A percentile compares a stretch with the other conserved stretches of the same genome.
Conservation (phyloP, 2,888 invertebrate genomes). For the Apotomis betuletana region DNA sequence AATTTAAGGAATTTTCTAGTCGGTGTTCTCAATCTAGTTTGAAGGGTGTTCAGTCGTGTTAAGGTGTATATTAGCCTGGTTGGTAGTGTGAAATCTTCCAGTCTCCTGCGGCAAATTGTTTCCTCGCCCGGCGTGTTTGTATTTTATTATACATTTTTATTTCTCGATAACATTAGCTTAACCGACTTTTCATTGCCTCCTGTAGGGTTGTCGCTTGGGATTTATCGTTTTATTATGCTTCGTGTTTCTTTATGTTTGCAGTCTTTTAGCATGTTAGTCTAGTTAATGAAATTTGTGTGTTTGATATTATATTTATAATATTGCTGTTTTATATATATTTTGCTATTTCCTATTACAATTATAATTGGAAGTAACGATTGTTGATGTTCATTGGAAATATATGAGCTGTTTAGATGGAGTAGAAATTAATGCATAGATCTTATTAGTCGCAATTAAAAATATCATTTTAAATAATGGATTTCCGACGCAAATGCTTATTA, state of each 20-base stretch:
- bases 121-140: slow-evolving; percentile 81
- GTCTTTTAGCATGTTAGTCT: not conserved
- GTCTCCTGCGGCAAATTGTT: slow-evolving; percentile 83
- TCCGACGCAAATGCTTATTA: too few relatives aligned
- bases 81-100: slow-evolving; percentile 79
- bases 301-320: not conserved
- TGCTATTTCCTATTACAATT: not conserved
- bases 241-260: slow-evolving; percentile 4
- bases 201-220: slow-evolving; percentile 72
- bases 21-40: slow-evolving; percentile 54
- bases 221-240: slow-evolving; percentile 38
- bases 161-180: slow-evolving; percentile 84
- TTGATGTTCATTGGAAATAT: too few relatives aligned
- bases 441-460: too few relatives aligned
- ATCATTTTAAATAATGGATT: too few relatives aligned
- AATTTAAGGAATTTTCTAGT: slow-evolving; percentile 80
- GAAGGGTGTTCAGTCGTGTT: slow-evolving; percentile 53
- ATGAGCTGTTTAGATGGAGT: too few relatives aligned
- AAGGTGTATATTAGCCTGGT: slow-evolving; percentile 57
- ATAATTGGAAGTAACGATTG: not conserved
- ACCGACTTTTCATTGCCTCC: slow-evolving; percentile 83
- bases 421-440: too few relatives aligned
- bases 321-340: not conserved
- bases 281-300: not conserved
- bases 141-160: slow-evolving; percentile 84